A percentile compares a stretch with the other conserved stretches of the same genome.
Evolutionary conservation across 2,113 vertebrate genomes (phyloP).

Genomic region (Semicossyphus pulcher): DNA sequence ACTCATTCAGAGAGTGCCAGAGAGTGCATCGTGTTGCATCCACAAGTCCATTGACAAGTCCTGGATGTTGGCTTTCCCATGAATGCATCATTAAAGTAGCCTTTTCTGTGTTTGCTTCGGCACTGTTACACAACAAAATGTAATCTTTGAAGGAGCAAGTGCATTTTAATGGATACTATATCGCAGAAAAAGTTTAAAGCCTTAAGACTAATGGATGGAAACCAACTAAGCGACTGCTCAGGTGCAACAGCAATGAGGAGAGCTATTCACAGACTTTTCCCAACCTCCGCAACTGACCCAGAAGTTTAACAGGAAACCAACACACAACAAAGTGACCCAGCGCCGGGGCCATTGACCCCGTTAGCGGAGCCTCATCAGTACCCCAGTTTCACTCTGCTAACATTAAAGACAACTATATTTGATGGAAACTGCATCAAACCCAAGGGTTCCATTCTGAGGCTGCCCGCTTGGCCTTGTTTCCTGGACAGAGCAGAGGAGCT

Average conservation of each 20-base stretch:
- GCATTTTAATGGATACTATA: not conserved
- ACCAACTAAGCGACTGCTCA: too few species aligned
- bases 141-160: not conserved
- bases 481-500: conserved; percentile 72
- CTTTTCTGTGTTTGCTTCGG: not conserved
- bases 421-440: conserved; percentile 62
- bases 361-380: conserved; percentile 48
- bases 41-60: not conserved
- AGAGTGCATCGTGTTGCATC: not conserved
- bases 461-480: conserved; percentile 75
- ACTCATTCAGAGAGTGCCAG: not conserved
- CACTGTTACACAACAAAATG: not conserved
- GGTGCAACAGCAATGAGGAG: conserved; percentile 6
- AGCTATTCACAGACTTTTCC: conserved; percentile 27
- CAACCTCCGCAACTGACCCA: conserved; percentile 47
- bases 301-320: conserved; percentile 35
- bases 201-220: not conserved
- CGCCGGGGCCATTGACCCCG: conserved; percentile 45
- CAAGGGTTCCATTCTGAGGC: conserved; percentile 61
- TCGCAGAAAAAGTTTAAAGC: too few species aligned
- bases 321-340: conserved; percentile 53
- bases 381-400: conserved; percentile 61
- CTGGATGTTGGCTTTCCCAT: not conserved
- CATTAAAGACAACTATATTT: conserved; percentile 64
- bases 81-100: not conserved